Conservation (phyloP, 2,888 invertebrate genomes). For the Ochropleura plecta region DNA sequence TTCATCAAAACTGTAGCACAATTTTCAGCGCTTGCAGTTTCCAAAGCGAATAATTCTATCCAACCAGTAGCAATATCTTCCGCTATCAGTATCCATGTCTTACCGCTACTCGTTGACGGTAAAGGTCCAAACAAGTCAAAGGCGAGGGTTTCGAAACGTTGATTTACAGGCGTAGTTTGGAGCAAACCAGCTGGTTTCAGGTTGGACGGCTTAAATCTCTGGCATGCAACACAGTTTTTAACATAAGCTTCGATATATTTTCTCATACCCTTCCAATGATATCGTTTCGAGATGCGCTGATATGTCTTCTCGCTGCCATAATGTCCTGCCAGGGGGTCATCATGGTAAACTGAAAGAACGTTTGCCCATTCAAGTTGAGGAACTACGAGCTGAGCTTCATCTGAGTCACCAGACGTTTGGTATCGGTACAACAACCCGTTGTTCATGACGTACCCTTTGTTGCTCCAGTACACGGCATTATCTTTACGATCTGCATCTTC, state of each 20-base stretch:
- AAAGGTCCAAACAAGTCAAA: conserved; percentile 20
- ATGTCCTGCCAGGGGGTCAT: neutral
- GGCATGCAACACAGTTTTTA: conserved; percentile 58
- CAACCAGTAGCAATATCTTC: conserved; percentile 64
- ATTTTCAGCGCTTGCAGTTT: conserved; percentile 58
- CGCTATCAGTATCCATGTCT: conserved; percentile 60
- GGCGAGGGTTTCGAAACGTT: conserved; percentile 12
- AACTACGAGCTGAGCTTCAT: conserved; percentile 17
- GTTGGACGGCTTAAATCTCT: conserved; percentile 71
- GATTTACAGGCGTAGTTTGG: conserved; percentile 57
- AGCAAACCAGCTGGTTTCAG: conserved; percentile 71
- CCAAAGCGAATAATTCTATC: conserved; percentile 65
- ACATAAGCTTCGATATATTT: conserved; percentile 34
- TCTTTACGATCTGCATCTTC: neutral
- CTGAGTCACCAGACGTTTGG: neutral
- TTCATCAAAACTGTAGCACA: conserved; percentile 70
- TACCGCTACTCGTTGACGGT: conserved; percentile 1
- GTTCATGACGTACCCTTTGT: conserved; percentile 8
- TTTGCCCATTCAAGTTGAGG: conserved; percentile 13
- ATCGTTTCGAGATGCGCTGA: conserved; percentile 10
- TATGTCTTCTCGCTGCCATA: conserved; percentile 16
- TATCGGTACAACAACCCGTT: conserved; percentile 9
- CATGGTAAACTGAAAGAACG: conserved; percentile 9
- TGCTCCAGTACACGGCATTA: conserved; percentile 10
- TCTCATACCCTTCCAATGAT: conserved; percentile 54